phyloP scores from a whole-genome alignment of 2,888 invertebrate genomes.

The Nasonovia ribisnigri region DNA sequence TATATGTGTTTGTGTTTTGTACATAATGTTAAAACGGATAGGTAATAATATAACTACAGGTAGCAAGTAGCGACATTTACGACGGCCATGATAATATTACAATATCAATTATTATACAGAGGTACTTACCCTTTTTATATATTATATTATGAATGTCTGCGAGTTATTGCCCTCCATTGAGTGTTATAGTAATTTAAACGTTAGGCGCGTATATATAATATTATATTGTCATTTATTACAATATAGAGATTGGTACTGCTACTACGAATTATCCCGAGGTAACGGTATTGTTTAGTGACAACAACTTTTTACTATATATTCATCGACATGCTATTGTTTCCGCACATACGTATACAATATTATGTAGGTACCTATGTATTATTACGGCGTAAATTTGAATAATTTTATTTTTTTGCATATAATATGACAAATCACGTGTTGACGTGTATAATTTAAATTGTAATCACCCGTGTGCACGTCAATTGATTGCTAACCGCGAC shows the following conservation, averaged over 20 bases:
- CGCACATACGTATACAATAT: not conserved
- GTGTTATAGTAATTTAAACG: not conserved
- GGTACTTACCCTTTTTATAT: not conserved
- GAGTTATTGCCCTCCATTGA: not conserved
- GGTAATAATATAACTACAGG: not conserved
- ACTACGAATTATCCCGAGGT: not conserved
- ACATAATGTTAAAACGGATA: not conserved
- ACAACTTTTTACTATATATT: not conserved
- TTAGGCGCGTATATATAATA: not conserved
- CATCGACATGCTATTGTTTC: not conserved
- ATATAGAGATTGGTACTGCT: not conserved
- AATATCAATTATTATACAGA: not conserved
- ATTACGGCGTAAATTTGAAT: not conserved
- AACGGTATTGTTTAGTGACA: not conserved
- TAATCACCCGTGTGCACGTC: not conserved
- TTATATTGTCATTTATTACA: not conserved
- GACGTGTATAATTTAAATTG: not conserved
- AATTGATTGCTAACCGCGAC: not conserved
- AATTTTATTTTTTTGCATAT: not conserved
- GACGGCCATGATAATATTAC: not conserved
- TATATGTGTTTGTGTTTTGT: not conserved
- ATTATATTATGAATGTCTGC: no score
- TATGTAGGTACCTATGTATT: not conserved
- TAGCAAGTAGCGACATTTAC: not conserved
- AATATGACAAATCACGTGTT: constrained; percentile 5